These are phyloP conservation scores for Pampusana beccarii DNA, from an alignment of 2,113 vertebrate species.

Conservation along the genomic window DNA sequence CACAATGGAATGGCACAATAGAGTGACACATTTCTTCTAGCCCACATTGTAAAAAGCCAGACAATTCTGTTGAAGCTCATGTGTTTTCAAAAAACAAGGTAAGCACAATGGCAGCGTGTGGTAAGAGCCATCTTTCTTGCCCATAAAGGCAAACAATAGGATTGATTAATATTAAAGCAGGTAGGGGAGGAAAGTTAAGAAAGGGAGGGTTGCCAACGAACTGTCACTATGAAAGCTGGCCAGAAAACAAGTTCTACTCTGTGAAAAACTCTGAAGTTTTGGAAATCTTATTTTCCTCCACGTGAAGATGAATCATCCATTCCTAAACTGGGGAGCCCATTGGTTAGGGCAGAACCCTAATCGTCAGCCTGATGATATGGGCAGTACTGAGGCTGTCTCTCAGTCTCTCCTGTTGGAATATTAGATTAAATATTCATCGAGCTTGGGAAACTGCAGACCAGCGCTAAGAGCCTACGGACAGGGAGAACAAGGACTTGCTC, in stretches of 20 bases:
- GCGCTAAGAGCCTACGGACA: neutral
- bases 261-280: neutral
- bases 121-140: neutral
- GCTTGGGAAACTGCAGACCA: neutral
- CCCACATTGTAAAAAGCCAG: neutral
- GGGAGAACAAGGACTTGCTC: neutral
- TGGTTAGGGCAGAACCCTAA: neutral
- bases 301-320: neutral
- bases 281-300: neutral
- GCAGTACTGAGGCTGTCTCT: neutral
- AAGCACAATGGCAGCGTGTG: accelerated
- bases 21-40: neutral
- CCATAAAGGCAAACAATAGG: neutral
- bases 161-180: neutral
- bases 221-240: neutral
- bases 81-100: neutral
- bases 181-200: neutral
- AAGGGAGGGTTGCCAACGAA: neutral
- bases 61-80: neutral
- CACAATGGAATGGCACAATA: neutral
- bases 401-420: neutral
- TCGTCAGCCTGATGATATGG: neutral
- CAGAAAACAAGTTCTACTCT: neutral
- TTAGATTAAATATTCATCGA: neutral
- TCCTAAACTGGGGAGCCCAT: neutral